Percentiles rank a stretch among this genome's conserved stretches.
phyloP scores from a whole-genome alignment of 2,113 vertebrate species.

The Halcyon senegalensis region DNA sequence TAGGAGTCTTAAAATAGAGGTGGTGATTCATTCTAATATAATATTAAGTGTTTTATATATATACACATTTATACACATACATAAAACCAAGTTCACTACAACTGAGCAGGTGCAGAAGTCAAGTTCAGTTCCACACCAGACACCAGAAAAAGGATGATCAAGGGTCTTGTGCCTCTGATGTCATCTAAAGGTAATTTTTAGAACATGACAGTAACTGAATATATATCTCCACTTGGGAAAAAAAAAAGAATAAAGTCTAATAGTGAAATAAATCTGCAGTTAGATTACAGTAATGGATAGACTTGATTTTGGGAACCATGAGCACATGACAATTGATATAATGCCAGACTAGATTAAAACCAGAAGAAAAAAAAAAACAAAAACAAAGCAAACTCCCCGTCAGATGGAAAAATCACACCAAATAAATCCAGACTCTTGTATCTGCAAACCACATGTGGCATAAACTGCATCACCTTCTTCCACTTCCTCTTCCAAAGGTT shows the following conservation, averaged over 20 bases:
- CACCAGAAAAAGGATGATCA: neutral
- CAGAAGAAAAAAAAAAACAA: neutral
- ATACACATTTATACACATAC: neutral
- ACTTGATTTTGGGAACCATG: neutral
- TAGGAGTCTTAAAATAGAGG: neutral
- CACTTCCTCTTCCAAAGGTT: neutral
- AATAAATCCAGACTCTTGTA: neutral
- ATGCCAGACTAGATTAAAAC: neutral
- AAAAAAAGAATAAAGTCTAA: neutral
- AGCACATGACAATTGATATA: neutral
- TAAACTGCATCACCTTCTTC: neutral
- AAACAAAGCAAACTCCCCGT: neutral
- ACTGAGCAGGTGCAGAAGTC: neutral
- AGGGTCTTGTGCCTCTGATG: neutral
- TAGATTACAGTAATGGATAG: neutral
- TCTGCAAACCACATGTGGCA: neutral
- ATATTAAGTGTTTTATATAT: neutral
- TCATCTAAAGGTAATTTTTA: neutral
- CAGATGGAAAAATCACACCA: neutral
- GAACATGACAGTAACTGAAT: neutral
- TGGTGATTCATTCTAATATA: neutral
- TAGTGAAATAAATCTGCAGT: neutral
- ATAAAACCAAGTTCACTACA: neutral
- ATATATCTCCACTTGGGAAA: neutral
- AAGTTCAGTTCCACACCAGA: neutral